Base-by-base conservation (phyloP, 2,113 vertebrate genomes). In the Pachypanchax playfairii region DNA sequence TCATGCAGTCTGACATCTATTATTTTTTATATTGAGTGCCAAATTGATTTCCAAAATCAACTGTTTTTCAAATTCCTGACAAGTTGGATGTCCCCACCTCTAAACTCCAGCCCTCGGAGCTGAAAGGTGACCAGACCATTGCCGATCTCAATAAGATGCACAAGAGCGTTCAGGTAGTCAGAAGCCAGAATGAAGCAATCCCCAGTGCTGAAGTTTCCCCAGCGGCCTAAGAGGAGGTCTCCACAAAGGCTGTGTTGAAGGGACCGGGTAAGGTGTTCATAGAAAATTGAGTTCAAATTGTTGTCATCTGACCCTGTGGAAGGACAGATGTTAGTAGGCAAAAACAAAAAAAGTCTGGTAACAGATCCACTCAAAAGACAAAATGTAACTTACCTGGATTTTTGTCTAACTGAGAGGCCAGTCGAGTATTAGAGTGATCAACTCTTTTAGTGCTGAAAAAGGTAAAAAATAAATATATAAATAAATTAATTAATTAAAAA, bases 101-200 rank as follows among this genome's bases (percentile, higher is more conserved):
- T 91, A 83, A 96, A 96, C 90, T 96, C 95, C 49, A 96, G 90
- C 68, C 95, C 93, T 4, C 95, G 82, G 28, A 96, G 93, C 91
- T 96, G 95, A 75, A 96, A 96, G 76, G 95, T 96, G 78, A 95
- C 89, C 0, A 96, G 90, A 38, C 95, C 95, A 4, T 96, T 96
- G 79, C 95, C 95, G 6, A 96, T 93, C 91, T 96, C 95, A 0
- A 96, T 92, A 53, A 96, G 91, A 82, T 96, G 95, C 64, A 96
- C 94, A 41, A 96, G 91, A 2, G 94, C 94, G 2, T 96, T 96
- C 87, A 96, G 91, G 91, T 96, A 95, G 91, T 96, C 95, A 0
- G 95, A 96, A 67, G 95, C 94, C 86, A 96, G 88, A 76, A 96
- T 94, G 47, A 96, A 96, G 79, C 95, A 96, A 73, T 96, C 95